Conservation (phyloP, 2,797 vertebrate species). For the Ceryle rudis region DNA sequence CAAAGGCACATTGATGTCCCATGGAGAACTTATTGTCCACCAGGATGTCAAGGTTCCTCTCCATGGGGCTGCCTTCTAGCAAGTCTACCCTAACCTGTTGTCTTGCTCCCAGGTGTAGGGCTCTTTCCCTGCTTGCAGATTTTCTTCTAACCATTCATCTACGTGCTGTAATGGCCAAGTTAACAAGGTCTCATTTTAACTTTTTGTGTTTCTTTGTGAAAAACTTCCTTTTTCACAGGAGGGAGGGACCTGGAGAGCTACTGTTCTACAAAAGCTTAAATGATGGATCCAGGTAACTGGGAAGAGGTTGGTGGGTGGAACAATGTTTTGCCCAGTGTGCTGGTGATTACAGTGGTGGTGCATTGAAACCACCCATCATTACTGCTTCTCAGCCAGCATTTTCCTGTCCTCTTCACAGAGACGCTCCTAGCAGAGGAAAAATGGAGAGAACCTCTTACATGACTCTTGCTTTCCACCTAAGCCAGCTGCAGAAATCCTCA, state of each 20-base stretch:
- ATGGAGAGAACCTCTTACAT: not conserved
- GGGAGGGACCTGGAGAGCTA: not conserved
- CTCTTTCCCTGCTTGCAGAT: not conserved
- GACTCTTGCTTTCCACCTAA: not conserved
- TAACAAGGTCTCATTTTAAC: not conserved
- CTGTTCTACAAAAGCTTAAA: not conserved
- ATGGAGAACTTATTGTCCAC: too few relatives aligned
- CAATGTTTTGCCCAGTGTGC: accelerated
- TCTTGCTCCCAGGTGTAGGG: too few relatives aligned
- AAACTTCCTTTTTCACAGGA: not conserved
- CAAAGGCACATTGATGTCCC: too few relatives aligned
- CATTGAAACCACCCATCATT: not conserved
- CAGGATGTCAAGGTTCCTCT: too few relatives aligned
- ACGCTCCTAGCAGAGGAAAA: not conserved
- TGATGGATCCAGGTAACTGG: not conserved
- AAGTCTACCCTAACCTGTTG: too few relatives aligned
- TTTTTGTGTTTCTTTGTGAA: not conserved
- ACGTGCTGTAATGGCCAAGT: not conserved
- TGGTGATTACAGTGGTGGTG: not conserved
- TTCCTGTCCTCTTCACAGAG: not conserved
- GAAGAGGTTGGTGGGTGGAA: not conserved
- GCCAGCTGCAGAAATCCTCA: not conserved
- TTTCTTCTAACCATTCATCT: not conserved
- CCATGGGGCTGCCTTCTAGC: too few relatives aligned
- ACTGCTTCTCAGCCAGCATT: not conserved